Evolutionary conservation across 2,797 vertebrate genomes (phyloP), one percentile per base, ranked within the genome.

Genomic region (Bovichtus variegatus): DNA sequence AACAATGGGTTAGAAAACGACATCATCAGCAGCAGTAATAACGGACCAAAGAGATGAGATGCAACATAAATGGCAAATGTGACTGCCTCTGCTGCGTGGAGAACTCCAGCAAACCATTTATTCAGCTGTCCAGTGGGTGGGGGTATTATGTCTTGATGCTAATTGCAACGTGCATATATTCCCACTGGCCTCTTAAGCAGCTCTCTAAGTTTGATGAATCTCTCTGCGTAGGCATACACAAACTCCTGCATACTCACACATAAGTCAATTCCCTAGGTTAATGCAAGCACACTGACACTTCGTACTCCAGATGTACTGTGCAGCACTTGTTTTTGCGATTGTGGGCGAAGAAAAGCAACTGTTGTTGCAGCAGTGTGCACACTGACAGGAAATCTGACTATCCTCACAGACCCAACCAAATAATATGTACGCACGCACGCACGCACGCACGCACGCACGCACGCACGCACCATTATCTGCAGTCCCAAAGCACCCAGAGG

Each of bases 111-210:
- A 86, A 84, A 86, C 76, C 87, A 93, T 90, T 90, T 84, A 90
- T 93, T 87, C 86, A 83, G 83, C 84, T 92, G 90, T 93, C 92
- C 92, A 92, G 90, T 90, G 88, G 92, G 89, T 92, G 91, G 91
- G 84, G 90, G 91, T 90, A 92, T 92, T 90, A 91, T 90, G 84
- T 90, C 91, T 90, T 92, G 91, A 94, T 89, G 88, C 92, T 91
- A 93, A 95, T 93, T 94, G 91, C 89, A 88, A 92, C 57, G 82
- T 87, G 90, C 89, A 91, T 84, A 92, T 94, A 93, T 92, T 93
- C 91, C 92, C 91, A 92, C 84, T 81, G 90, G 89, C 91, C 92
- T 92, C 89, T 87, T 92, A 91, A 93, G 91, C 85, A 81, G 80
- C 87, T 85, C 90, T 90, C 85, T 82, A 90, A 85, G 86, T 90